Evolutionary conservation across 2,888 invertebrate genomes (phyloP).

Genomic region (Aethes cnicana): DNA sequence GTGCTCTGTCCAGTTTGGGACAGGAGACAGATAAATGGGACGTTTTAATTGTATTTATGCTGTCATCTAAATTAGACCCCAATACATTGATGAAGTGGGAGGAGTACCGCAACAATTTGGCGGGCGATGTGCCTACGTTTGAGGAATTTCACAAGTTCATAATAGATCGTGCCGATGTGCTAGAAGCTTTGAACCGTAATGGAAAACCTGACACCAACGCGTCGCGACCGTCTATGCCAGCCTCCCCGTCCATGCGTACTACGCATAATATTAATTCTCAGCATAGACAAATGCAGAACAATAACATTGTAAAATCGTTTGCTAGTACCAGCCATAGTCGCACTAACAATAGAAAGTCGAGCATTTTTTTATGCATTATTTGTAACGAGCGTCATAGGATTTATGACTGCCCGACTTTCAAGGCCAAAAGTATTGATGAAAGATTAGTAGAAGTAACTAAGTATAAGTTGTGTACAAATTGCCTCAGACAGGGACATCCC

Average conservation of each 20-base stretch:
- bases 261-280: neutral
- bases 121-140: conserved; percentile 23
- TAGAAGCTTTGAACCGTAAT: conserved; percentile 27
- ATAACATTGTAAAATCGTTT: conserved; percentile 18
- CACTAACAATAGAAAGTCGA: conserved; percentile 2
- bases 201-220: neutral
- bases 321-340: conserved; percentile 7
- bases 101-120: conserved; percentile 2
- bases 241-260: neutral
- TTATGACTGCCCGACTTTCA: conserved; percentile 34
- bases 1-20: conserved; percentile 34
- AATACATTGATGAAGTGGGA: conserved; percentile 30
- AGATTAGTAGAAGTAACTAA: conserved; percentile 22
- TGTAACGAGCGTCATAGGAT: conserved; percentile 29
- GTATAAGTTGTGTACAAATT: conserved; percentile 32
- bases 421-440: conserved; percentile 25
- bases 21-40: conserved; percentile 35
- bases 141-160: conserved; percentile 32
- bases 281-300: neutral
- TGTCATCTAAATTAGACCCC: conserved; percentile 33
- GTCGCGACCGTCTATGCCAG: neutral
- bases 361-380: conserved; percentile 14
- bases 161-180: conserved; percentile 32
- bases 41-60: conserved; percentile 26
- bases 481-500: conserved; percentile 33